These are phyloP conservation scores for Gulo gulo DNA, from an alignment of 2,113 vertebrate species.

Conservation along the genomic window DNA sequence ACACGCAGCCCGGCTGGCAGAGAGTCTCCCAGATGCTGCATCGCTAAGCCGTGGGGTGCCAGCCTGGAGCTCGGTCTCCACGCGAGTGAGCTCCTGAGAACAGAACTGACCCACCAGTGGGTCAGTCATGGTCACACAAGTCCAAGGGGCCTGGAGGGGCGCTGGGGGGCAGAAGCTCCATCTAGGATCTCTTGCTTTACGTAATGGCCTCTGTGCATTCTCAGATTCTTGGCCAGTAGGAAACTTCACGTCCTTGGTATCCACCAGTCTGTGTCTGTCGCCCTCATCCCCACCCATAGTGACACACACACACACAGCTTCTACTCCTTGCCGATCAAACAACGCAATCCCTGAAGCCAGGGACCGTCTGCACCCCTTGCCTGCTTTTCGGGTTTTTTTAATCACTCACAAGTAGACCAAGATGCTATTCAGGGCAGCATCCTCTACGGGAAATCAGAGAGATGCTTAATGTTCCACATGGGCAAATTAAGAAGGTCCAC, in stretches of 20 bases:
- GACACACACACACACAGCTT: not conserved
- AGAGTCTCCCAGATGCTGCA: not conserved
- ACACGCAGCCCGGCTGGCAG: not conserved
- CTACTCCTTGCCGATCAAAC: not conserved
- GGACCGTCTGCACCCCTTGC: not conserved
- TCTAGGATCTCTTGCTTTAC: not conserved
- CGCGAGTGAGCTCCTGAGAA: not conserved
- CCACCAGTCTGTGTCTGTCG: not conserved
- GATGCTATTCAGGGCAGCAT: not conserved
- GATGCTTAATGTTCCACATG: not conserved
- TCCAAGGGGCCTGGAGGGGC: not conserved
- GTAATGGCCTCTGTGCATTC: accelerated
- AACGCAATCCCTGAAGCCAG: not conserved
- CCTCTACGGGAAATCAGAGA: not conserved
- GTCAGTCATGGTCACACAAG: not conserved
- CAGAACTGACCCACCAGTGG: not conserved
- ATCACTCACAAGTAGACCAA: not conserved
- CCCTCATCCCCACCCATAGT: too few relatives aligned
- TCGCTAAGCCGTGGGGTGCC: too few relatives aligned
- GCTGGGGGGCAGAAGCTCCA: not conserved
- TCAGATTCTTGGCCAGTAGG: not conserved
- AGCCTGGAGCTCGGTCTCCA: not conserved
- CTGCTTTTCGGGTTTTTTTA: not conserved
- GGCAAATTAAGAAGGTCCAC: not conserved
- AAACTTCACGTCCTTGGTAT: not conserved